phyloP scores from a whole-genome alignment of 2,888 invertebrate species.

The Standfussiana lucernea region DNA sequence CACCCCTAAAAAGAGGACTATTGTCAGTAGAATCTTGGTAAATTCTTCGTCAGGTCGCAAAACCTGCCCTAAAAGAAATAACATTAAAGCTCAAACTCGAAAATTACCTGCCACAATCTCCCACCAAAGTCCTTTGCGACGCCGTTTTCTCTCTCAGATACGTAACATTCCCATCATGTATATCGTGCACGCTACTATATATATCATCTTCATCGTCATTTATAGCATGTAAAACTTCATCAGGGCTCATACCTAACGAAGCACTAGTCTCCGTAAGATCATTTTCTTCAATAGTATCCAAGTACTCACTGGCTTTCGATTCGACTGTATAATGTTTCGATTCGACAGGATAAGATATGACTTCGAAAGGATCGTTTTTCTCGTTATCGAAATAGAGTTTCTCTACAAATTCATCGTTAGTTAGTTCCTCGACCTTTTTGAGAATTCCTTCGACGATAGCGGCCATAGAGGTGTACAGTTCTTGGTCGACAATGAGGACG shows the following conservation, averaged over 20 bases:
- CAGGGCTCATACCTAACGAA: slow-evolving; percentile 63
- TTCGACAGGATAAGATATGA: slow-evolving; percentile 74
- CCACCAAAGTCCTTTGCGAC: slow-evolving; percentile 64
- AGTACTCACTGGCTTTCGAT: slow-evolving; percentile 72
- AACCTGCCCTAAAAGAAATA: background rate
- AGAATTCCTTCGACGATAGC: slow-evolving; percentile 79
- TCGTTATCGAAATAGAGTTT: slow-evolving; percentile 66
- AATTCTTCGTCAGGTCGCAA: background rate
- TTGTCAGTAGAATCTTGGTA: background rate
- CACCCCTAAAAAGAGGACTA: background rate
- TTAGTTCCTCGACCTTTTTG: slow-evolving; percentile 77
- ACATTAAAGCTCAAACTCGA: background rate
- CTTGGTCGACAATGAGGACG: slow-evolving; percentile 30
- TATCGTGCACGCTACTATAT: slow-evolving; percentile 75
- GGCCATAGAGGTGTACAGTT: slow-evolving; percentile 68
- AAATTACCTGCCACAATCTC: slow-evolving; percentile 45
- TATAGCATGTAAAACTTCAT: slow-evolving; percentile 71
- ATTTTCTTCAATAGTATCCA: slow-evolving; percentile 81
- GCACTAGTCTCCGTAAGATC: slow-evolving; percentile 70
- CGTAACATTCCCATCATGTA: slow-evolving; percentile 45
- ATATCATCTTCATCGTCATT: slow-evolving; percentile 70
- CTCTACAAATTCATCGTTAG: slow-evolving; percentile 26
- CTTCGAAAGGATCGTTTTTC: slow-evolving; percentile 78
- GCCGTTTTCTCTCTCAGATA: background rate
- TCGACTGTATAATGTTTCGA: slow-evolving; percentile 61